These are phyloP conservation scores for Heteronetta atricapilla DNA, from an alignment of 2,113 vertebrate species.

Conservation along the genomic window DNA sequence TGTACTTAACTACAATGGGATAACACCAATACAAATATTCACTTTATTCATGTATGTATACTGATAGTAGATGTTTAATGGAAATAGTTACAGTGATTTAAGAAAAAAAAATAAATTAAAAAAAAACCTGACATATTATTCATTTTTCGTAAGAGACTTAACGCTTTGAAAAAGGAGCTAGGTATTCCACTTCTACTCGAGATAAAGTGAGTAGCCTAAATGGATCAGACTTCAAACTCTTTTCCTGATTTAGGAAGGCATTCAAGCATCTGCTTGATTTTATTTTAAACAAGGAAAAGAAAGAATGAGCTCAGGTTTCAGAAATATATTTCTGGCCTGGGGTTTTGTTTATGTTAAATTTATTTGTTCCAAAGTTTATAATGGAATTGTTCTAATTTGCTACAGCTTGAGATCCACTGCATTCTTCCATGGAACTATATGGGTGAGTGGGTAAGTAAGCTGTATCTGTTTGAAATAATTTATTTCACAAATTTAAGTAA, in stretches of 20 bases:
- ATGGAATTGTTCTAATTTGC: constrained; percentile 11
- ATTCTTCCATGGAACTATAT: background rate
- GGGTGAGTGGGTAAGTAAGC: background rate
- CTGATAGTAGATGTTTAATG: background rate
- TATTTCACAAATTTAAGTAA: background rate
- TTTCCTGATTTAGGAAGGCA: constrained; percentile 28
- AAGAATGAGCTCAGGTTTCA: background rate
- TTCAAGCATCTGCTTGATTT: constrained; percentile 52
- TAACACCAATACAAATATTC: background rate
- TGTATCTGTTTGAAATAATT: background rate
- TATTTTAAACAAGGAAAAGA: constrained; percentile 33
- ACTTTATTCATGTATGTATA: background rate
- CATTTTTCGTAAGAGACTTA: background rate
- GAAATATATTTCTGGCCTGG: constrained; percentile 16
- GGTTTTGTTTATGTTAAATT: constrained; percentile 43
- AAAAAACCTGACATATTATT: background rate
- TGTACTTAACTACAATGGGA: background rate
- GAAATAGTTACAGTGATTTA: background rate
- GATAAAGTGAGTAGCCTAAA: constrained; percentile 21
- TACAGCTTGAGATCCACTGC: background rate
- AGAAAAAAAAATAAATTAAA: background rate
- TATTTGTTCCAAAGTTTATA: constrained; percentile 49
- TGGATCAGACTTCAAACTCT: constrained; percentile 28
- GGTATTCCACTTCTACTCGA: background rate
- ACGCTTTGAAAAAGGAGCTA: background rate